These are phyloP conservation scores for Ethmia dodecea DNA, from an alignment of 2,888 invertebrate species.

Conservation along the genomic window DNA sequence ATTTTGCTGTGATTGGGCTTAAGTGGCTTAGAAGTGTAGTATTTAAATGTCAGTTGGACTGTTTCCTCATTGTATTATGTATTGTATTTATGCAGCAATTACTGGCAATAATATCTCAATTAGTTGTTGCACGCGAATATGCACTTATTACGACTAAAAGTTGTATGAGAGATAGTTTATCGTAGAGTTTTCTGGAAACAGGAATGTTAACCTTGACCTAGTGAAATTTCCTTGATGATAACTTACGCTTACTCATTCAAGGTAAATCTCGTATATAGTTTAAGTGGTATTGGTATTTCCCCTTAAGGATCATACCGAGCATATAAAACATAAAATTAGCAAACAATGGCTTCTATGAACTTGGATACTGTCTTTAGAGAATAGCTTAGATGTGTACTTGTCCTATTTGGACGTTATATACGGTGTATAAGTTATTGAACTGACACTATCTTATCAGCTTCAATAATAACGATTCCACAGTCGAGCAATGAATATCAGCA, in stretches of 20 bases:
- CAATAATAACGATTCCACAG: conserved; percentile 49
- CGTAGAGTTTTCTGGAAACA: conserved; percentile 9
- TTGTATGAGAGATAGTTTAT: no score
- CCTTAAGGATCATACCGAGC: conserved; percentile 26
- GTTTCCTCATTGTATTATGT: conserved; percentile 3
- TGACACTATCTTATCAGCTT: conserved; percentile 52
- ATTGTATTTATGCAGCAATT: conserved; percentile 8
- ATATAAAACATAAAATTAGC: conserved; percentile 26
- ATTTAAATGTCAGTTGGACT: conserved; percentile 1
- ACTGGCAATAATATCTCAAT: conserved; percentile 14
- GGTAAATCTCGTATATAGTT: conserved; percentile 22
- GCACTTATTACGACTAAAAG: conserved; percentile 9
- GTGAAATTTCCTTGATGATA: conserved; percentile 27
- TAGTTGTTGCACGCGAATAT: conserved; percentile 15
- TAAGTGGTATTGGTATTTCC: conserved; percentile 11
- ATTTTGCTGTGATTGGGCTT: background rate
- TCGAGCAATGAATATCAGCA: conserved; percentile 28
- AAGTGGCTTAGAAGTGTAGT: no score
- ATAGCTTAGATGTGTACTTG: conserved; percentile 19
- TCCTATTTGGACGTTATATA: conserved; percentile 32
- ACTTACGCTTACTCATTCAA: conserved; percentile 21
- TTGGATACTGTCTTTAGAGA: conserved; percentile 24
- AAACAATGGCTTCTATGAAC: conserved; percentile 32
- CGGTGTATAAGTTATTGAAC: conserved; percentile 57
- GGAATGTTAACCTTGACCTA: conserved; percentile 39